Evolutionary conservation across 92 coral and sea anemone genomes (phyloP).

Genomic region (Parazoanthus darwini): DNA sequence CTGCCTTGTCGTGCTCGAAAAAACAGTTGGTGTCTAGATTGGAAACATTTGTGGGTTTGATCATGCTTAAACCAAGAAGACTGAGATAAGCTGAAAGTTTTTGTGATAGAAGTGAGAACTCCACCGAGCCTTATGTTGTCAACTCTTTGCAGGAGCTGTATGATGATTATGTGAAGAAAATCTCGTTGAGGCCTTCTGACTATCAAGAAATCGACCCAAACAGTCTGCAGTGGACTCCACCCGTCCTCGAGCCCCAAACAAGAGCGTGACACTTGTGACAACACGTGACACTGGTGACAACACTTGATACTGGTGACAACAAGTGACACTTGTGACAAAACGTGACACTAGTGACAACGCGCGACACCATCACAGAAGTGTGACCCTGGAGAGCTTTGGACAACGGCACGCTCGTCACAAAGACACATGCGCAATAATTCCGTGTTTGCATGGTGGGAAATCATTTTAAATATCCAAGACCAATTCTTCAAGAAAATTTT

Average conservation of each 20-base stretch:
- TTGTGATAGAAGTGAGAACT: background rate
- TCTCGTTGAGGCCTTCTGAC: constrained; percentile 77
- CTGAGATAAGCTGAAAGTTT: background rate
- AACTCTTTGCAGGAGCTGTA: constrained; percentile 69
- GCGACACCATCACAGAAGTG: background rate
- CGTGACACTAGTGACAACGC: background rate
- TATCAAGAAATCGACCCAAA: constrained; percentile 85
- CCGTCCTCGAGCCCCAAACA: constrained; percentile 18
- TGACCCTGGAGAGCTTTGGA: background rate
- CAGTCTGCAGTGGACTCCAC: constrained; percentile 86
- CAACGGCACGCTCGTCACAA: background rate
- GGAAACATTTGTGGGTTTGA: background rate
- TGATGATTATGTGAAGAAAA: constrained; percentile 80
- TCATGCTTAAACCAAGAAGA: background rate
- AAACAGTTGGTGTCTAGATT: no score
- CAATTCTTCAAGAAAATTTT: no score
- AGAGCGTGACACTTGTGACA: background rate
- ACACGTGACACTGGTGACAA: background rate
- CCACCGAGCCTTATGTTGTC: background rate
- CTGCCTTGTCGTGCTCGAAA: background rate
- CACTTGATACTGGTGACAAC: background rate
- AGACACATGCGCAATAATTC: background rate
- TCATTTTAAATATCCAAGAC: no score
- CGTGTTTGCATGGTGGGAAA: no score
- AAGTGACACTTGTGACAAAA: background rate